Evolutionary conservation across 1,140 invertebrate species (phyloP).

Genomic region (Drepana arcuata): DNA sequence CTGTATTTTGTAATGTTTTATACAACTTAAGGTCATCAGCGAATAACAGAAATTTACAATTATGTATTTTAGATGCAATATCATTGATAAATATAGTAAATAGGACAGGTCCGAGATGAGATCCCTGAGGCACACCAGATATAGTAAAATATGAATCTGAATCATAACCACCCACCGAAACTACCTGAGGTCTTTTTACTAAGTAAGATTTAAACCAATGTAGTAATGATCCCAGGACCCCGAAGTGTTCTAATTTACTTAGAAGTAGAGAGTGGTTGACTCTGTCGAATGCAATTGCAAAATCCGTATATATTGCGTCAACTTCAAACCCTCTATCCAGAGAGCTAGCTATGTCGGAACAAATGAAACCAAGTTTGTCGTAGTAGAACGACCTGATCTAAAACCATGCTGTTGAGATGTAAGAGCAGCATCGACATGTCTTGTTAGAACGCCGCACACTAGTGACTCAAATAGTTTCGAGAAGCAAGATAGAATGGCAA

Average conservation of each 20-base stretch:
- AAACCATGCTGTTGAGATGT: slow-evolving; percentile 3
- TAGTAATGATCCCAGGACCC: background rate
- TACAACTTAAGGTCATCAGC: too few species aligned
- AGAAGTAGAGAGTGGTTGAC: slow-evolving; percentile 1
- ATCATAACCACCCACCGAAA: background rate
- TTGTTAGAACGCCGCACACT: too few species aligned
- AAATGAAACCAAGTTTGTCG: slow-evolving; percentile 1
- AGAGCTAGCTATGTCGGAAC: background rate
- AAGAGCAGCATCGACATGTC: too few species aligned
- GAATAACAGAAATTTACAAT: too few species aligned
- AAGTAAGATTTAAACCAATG: slow-evolving; percentile 4
- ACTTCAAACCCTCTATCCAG: slow-evolving; percentile 1
- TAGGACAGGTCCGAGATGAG: too few species aligned
- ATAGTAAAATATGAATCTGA: too few species aligned
- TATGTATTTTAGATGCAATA: too few species aligned
- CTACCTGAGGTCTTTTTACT: background rate
- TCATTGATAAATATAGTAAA: too few species aligned
- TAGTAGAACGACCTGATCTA: background rate
- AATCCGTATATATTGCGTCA: slow-evolving; percentile 3
- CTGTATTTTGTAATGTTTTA: too few species aligned
- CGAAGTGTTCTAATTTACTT: background rate
- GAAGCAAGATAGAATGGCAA: slow-evolving; percentile 8
- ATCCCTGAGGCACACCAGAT: too few species aligned
- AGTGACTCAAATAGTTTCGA: slow-evolving; percentile 9
- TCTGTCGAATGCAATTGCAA: slow-evolving; percentile 2